Conservation (phyloP, 2,888 invertebrate species). For the Drosophila kambysellisi region DNA sequence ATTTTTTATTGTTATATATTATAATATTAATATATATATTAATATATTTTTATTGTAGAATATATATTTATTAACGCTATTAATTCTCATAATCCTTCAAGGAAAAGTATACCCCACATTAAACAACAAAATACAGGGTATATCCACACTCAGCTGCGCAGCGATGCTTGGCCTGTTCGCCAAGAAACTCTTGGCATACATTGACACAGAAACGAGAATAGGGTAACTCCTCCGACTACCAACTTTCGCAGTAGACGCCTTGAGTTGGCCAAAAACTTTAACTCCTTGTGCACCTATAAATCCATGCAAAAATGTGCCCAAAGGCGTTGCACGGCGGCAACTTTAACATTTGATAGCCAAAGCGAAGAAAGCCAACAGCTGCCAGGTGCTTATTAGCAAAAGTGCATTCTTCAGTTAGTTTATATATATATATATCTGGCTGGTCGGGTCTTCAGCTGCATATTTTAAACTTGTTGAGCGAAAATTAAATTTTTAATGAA, state of each 20-base stretch:
- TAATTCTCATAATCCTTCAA: background rate
- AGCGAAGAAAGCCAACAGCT: background rate
- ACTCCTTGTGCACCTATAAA: conserved; percentile 32
- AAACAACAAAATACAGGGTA: conserved; percentile 31
- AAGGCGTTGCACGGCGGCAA: conserved; percentile 40
- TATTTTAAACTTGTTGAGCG: conserved; percentile 73
- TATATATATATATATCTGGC: conserved; percentile 22
- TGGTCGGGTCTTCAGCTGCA: conserved; percentile 28
- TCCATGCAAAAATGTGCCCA: conserved; percentile 36
- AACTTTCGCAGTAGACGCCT: conserved; percentile 18
- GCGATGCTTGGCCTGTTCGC: conserved; percentile 55
- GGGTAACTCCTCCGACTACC: background rate
- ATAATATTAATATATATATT: too few relatives aligned
- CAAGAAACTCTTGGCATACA: conserved; percentile 60
- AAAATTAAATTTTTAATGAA: conserved; percentile 79
- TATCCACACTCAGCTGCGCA: conserved; percentile 66
- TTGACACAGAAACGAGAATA: conserved; percentile 65
- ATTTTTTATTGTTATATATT: background rate
- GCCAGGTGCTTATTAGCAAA: conserved; percentile 66
- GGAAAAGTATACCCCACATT: background rate
- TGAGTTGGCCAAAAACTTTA: conserved; percentile 29
- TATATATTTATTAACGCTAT: background rate
- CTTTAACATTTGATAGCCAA: conserved; percentile 40
- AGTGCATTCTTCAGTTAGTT: conserved; percentile 59
- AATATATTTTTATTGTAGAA: too few relatives aligned